These are phyloP conservation scores for Brachymystax lenok DNA, from an alignment of 2,797 vertebrate genomes.

Conservation along the genomic window DNA sequence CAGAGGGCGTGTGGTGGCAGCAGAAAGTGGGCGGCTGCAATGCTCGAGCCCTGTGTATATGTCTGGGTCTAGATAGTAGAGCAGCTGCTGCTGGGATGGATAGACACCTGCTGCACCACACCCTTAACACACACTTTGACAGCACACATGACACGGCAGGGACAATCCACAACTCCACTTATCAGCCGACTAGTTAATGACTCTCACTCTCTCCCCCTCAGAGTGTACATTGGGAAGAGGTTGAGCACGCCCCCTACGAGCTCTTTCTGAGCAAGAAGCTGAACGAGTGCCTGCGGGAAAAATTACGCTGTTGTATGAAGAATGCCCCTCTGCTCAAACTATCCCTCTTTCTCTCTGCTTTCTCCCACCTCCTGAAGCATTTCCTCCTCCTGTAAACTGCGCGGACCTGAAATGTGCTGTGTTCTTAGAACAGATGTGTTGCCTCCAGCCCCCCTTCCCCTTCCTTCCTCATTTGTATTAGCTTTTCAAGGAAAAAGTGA, in stretches of 20 bases:
- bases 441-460: conserved; percentile 4
- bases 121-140: conserved; percentile 30
- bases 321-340: conserved; percentile 41
- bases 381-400: conserved; percentile 3
- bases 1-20: conserved; percentile 46
- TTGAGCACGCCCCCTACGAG: conserved; percentile 91
- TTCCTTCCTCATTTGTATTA: conserved; percentile 11
- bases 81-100: conserved; percentile 48
- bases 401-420: conserved; percentile 61
- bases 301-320: conserved; percentile 78
- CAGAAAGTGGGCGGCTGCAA: neutral
- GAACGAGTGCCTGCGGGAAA: conserved; percentile 77
- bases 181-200: neutral
- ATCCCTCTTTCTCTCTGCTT: neutral
- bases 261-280: conserved; percentile 82
- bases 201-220: conserved; percentile 46
- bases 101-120: conserved; percentile 15
- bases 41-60: neutral
- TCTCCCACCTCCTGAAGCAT: neutral
- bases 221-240: conserved; percentile 97
- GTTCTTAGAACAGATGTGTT: conserved; percentile 60
- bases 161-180: neutral
- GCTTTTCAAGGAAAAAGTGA: conserved; percentile 13
- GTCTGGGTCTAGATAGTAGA: conserved; percentile 10
- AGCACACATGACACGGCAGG: neutral